Percentiles rank a stretch among this genome's conserved stretches.
Evolutionary conservation across 1,140 invertebrate genomes (phyloP).

Genomic region (Pseudomyrmex pallidus): DNA sequence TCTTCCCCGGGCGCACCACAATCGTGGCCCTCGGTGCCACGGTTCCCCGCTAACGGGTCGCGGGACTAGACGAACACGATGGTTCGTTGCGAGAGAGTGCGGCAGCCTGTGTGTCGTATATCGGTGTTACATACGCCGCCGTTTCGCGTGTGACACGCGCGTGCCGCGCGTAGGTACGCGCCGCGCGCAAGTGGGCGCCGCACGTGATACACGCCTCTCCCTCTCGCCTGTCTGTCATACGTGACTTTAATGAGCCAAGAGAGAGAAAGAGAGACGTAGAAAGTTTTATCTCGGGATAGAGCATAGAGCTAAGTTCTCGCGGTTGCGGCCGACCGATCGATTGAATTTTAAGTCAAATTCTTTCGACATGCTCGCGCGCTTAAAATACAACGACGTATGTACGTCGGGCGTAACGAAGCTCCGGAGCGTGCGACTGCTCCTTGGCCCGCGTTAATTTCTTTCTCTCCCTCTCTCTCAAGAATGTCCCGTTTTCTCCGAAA

Average conservation of each 20-base stretch:
- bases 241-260: constrained; percentile 8
- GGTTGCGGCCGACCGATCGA: background rate
- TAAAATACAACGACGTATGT: background rate
- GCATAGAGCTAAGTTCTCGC: too few relatives aligned
- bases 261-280: background rate
- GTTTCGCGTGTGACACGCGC: constrained; percentile 51
- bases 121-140: background rate
- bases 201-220: constrained; percentile 17
- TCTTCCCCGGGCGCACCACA: background rate
- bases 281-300: too few relatives aligned
- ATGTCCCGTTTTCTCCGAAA: background rate
- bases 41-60: constrained; percentile 44
- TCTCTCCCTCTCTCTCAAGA: too few relatives aligned
- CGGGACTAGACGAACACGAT: constrained; percentile 49
- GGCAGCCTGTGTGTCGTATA: too few relatives aligned
- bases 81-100: constrained; percentile 23
- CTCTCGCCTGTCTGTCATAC: background rate
- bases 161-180: constrained; percentile 45
- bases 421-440: background rate
- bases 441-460: too few relatives aligned
- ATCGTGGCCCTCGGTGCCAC: constrained; percentile 27
- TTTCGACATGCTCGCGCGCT: background rate
- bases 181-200: constrained; percentile 21
- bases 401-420: background rate
- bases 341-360: constrained; percentile 7